Percentiles rank a stretch among this genome's conserved stretches.
These are phyloP conservation scores for Condylura cristata DNA, from an alignment of 2,113 vertebrate species.

Conservation along the genomic window DNA sequence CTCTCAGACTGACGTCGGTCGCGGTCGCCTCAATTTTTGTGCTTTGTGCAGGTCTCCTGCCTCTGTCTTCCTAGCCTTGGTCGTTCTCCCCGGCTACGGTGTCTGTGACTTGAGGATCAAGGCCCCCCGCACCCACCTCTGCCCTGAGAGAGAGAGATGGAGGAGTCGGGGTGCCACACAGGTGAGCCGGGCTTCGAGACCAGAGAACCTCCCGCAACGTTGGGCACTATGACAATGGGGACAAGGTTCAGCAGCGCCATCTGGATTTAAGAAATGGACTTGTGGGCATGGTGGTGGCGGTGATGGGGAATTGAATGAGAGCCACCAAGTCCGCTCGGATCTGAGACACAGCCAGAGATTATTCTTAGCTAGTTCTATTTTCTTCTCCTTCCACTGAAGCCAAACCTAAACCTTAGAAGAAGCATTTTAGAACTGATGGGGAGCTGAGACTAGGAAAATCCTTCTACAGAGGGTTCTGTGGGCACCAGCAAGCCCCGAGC, in stretches of 20 bases:
- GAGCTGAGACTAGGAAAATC: not conserved
- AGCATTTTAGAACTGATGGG: not conserved
- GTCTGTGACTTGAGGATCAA: not conserved
- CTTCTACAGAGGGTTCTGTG: not conserved
- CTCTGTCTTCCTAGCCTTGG: not conserved
- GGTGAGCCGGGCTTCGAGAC: conserved; percentile 47
- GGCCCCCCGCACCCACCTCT: not conserved
- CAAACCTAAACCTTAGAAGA: not conserved
- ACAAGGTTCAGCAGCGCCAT: not conserved
- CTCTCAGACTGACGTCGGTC: fast-evolving
- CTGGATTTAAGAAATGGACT: not conserved
- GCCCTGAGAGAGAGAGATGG: not conserved
- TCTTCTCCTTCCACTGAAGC: not conserved
- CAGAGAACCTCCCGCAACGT: too few relatives aligned
- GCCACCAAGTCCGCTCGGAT: not conserved
- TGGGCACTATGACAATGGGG: not conserved
- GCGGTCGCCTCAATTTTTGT: not conserved
- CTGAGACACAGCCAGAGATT: not conserved
- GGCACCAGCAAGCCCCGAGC: not conserved
- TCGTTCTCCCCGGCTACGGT: not conserved
- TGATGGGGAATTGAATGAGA: not conserved
- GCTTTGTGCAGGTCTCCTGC: not conserved
- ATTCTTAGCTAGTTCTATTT: conserved; percentile 2
- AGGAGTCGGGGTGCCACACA: not conserved
- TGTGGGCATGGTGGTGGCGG: too few relatives aligned